Percentiles rank a stretch among this genome's conserved stretches.
phyloP scores from a whole-genome alignment of 2,888 invertebrate species.

The Eudemis profundana region DNA sequence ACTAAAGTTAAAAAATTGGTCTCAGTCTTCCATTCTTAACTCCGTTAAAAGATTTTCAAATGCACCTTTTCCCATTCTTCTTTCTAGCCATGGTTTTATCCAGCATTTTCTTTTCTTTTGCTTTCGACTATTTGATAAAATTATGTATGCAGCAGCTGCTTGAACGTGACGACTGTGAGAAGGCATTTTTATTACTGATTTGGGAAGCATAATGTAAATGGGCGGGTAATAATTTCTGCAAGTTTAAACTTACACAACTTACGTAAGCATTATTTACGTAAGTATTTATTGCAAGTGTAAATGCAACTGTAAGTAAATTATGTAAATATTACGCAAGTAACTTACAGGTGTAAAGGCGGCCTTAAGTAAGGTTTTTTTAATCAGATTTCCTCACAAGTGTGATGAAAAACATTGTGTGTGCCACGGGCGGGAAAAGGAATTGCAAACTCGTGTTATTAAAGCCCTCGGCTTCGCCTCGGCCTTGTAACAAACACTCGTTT shows the following conservation, averaged over 20 bases:
- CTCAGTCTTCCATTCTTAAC: slow-evolving; percentile 17
- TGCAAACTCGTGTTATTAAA: too few relatives aligned
- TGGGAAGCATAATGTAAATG: slow-evolving; percentile 14
- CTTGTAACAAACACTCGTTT: too few relatives aligned
- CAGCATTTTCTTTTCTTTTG: slow-evolving; percentile 20
- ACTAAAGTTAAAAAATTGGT: slow-evolving; percentile 3
- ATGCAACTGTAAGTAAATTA: slow-evolving; percentile 20
- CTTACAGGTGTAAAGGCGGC: slow-evolving; percentile 24
- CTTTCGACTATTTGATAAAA: slow-evolving; percentile 15
- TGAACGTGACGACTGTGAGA: slow-evolving; percentile 14
- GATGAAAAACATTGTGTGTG: too few relatives aligned
- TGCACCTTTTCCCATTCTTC: slow-evolving; percentile 5
- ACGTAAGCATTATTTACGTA: slow-evolving; percentile 13
- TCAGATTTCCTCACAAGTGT: too few relatives aligned
- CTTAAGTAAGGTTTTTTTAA: not conserved
- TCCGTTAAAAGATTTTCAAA: slow-evolving; percentile 19
- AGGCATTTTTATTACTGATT: slow-evolving; percentile 13
- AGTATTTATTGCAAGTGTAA: slow-evolving; percentile 1
- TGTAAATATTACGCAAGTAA: slow-evolving; percentile 22
- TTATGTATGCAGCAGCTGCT: slow-evolving; percentile 13
- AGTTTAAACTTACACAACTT: slow-evolving; percentile 4
- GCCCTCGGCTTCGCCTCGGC: too few relatives aligned
- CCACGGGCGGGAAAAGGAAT: too few relatives aligned
- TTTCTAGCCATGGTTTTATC: slow-evolving; percentile 20
- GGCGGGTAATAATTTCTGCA: slow-evolving; percentile 16